phyloP scores from a whole-genome alignment of 2,113 vertebrate genomes.

The Ameiurus melas region DNA sequence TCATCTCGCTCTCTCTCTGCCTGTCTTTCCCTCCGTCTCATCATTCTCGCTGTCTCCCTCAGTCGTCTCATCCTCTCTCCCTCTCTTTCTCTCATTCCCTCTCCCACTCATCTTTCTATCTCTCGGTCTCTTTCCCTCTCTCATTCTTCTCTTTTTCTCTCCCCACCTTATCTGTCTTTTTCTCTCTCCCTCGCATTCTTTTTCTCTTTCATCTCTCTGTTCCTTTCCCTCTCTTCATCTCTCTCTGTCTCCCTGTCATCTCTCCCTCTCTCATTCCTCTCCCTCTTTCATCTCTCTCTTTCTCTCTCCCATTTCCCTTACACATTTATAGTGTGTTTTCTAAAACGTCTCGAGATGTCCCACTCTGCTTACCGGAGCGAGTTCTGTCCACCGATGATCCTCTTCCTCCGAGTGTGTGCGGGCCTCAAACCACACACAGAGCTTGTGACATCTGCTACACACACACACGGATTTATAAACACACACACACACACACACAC shows the following conservation, averaged over 20 bases:
- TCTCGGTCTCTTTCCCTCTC: background rate
- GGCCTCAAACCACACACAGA: constrained; percentile 86
- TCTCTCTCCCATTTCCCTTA: background rate
- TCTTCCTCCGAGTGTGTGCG: constrained; percentile 85
- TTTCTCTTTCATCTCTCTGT: background rate
- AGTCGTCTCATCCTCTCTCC: background rate
- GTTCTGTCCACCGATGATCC: constrained; percentile 95
- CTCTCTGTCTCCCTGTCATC: background rate
- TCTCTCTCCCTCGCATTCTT: background rate
- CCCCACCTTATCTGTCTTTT: background rate
- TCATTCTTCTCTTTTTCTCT: background rate
- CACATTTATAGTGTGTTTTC: constrained; percentile 20
- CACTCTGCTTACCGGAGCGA: constrained; percentile 82
- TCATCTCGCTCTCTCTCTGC: background rate
- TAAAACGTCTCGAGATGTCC: constrained; percentile 9
- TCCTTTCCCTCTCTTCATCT: background rate
- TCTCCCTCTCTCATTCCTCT: background rate
- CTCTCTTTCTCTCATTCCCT: background rate
- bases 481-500: background rate
- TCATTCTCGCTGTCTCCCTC: background rate
- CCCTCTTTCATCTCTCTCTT: background rate
- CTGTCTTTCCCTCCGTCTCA: background rate
- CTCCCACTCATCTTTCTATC: background rate
- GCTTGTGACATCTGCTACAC: constrained; percentile 75
- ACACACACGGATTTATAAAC: constrained; percentile 40